Percentiles rank a stretch among this genome's conserved stretches.
Conservation (phyloP, 2,888 invertebrate genomes). For the Spilarctia lutea region DNA sequence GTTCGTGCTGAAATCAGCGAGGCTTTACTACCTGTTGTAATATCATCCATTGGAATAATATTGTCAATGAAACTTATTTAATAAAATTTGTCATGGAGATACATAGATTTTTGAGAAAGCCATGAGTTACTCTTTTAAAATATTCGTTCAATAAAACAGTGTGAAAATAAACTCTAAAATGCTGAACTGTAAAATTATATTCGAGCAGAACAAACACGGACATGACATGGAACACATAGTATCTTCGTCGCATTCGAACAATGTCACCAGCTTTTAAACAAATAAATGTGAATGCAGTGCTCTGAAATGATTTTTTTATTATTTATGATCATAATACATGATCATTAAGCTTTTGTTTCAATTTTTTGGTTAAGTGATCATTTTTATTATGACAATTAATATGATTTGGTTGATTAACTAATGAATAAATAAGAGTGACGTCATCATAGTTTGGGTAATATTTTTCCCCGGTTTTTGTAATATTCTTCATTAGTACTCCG, state of each 20-base stretch:
- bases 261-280: background rate
- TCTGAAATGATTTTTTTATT: background rate
- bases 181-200: background rate
- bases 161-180: background rate
- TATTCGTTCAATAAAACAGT: background rate
- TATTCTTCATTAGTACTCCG: no score
- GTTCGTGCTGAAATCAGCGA: no score
- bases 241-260: background rate
- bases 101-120: no score
- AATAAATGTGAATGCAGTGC: background rate
- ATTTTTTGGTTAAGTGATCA: background rate
- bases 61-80: no score
- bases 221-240: background rate
- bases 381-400: background rate
- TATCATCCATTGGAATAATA: no score
- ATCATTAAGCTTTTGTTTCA: background rate
- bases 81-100: no score
- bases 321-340: background rate
- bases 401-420: background rate
- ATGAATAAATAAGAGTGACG: background rate
- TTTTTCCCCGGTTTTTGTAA: no score
- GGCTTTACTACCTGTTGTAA: no score
- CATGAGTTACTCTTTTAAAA: background rate
- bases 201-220: background rate
- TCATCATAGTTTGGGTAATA: no score